A percentile compares a stretch with the other conserved stretches of the same genome.
phyloP scores from a whole-genome alignment of 2,888 invertebrate species.

The Drosophila subsilvestris region DNA sequence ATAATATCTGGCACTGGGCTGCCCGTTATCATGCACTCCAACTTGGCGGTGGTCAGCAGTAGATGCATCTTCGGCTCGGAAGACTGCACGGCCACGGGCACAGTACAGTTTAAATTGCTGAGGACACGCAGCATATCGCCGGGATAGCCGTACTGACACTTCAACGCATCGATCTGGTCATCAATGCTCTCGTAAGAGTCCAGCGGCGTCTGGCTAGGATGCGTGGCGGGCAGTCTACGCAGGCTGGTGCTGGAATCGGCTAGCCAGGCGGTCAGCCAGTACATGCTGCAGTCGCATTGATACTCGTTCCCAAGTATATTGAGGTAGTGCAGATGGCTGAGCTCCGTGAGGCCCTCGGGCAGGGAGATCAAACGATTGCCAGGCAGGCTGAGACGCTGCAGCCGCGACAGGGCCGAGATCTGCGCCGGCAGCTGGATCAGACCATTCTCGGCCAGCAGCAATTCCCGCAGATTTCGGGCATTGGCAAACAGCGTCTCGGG shows the following conservation, averaged over 20 bases:
- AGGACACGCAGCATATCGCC: constrained; percentile 89
- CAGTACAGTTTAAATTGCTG: constrained; percentile 89
- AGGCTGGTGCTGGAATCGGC: constrained; percentile 72
- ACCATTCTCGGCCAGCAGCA: constrained; percentile 89
- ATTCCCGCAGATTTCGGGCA: constrained; percentile 86
- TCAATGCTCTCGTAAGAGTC: constrained; percentile 73
- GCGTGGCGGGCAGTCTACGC: constrained; percentile 83
- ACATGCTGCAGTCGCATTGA: constrained; percentile 94
- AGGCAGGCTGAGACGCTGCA: constrained; percentile 88
- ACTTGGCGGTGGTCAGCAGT: constrained; percentile 87
- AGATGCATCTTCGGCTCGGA: constrained; percentile 88
- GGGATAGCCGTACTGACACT: constrained; percentile 88
- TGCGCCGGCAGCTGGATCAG: constrained; percentile 85
- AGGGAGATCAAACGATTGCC: constrained; percentile 89
- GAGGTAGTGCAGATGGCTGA: constrained; percentile 87
- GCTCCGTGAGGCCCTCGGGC: constrained; percentile 88
- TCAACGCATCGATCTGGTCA: constrained; percentile 85
- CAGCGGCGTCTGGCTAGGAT: constrained; percentile 56
- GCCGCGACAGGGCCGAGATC: constrained; percentile 79
- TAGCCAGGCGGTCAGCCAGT: constrained; percentile 89
- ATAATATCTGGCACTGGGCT: constrained; percentile 92
- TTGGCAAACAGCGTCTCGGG: constrained; percentile 87
- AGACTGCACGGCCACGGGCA: constrained; percentile 86
- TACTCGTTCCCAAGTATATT: constrained; percentile 91
- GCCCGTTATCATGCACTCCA: constrained; percentile 91